phyloP scores from a whole-genome alignment of 2,888 invertebrate genomes.

The Perizoma affinitatum region DNA sequence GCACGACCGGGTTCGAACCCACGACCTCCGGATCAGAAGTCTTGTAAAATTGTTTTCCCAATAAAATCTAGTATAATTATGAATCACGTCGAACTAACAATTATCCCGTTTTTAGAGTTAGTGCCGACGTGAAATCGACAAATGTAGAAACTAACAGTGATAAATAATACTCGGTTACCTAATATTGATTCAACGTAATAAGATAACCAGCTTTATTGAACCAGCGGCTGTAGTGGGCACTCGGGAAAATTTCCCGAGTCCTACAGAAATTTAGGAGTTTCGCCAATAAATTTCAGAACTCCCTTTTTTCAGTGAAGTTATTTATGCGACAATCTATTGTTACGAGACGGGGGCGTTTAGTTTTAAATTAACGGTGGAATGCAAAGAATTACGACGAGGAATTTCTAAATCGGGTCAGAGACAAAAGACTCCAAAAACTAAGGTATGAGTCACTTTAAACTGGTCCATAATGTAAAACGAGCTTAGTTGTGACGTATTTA shows the following conservation, averaged over 20 bases:
- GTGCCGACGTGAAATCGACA: no score
- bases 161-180: no score
- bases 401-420: conserved; percentile 33
- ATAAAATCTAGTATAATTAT: no score
- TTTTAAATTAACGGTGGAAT: conserved; percentile 75
- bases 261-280: conserved; percentile 38
- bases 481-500: background rate
- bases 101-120: no score
- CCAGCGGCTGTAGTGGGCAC: conserved; percentile 18
- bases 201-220: conserved; percentile 3
- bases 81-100: no score
- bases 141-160: no score
- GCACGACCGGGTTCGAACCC: no score
- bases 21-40: no score
- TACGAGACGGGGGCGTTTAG: conserved; percentile 61
- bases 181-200: no score
- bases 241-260: conserved; percentile 32
- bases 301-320: conserved; percentile 64
- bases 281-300: conserved; percentile 52
- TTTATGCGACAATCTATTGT: conserved; percentile 74
- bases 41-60: no score
- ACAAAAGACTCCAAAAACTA: conserved; percentile 35
- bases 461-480: background rate
- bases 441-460: background rate
- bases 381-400: conserved; percentile 56